These are phyloP conservation scores for Exocentrus adspersus DNA, from an alignment of 2,888 invertebrate species.

Conservation along the genomic window DNA sequence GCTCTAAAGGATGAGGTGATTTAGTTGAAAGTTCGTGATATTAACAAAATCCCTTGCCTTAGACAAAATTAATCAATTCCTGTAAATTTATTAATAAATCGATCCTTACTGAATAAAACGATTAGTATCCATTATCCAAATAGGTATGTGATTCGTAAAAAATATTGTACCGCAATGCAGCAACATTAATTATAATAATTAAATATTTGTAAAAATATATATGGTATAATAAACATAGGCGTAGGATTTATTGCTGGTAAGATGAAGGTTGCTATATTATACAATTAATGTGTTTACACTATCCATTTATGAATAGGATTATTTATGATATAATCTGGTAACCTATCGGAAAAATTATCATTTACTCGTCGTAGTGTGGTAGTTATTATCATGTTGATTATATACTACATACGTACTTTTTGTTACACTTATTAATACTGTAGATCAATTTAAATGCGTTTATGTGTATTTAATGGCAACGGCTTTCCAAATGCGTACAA, in stretches of 20 bases:
- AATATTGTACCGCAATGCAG: not conserved
- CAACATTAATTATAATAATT: constrained; percentile 6
- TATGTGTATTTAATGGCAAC: no score
- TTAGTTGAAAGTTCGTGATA: no score
- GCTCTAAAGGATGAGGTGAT: no score
- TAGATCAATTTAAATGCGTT: no score
- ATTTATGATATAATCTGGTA: not conserved
- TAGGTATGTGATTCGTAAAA: not conserved
- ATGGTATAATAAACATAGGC: not conserved
- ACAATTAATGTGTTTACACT: constrained; percentile 18
- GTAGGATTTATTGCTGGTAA: constrained; percentile 12
- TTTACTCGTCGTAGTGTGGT: not conserved
- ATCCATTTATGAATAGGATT: not conserved
- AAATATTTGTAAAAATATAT: not conserved
- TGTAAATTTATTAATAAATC: not conserved
- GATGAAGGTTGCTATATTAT: not conserved
- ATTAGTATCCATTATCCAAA: not conserved
- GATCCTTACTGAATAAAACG: not conserved
- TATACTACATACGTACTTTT: not conserved
- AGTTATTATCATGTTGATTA: not conserved
- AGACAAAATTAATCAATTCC: constrained; percentile 3
- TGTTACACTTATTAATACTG: not conserved
- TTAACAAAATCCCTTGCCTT: not conserved
- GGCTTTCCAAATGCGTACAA: not conserved
- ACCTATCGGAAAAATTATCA: not conserved